phyloP scores from a whole-genome alignment of 2,888 invertebrate genomes.

The Saturnia pavonia region DNA sequence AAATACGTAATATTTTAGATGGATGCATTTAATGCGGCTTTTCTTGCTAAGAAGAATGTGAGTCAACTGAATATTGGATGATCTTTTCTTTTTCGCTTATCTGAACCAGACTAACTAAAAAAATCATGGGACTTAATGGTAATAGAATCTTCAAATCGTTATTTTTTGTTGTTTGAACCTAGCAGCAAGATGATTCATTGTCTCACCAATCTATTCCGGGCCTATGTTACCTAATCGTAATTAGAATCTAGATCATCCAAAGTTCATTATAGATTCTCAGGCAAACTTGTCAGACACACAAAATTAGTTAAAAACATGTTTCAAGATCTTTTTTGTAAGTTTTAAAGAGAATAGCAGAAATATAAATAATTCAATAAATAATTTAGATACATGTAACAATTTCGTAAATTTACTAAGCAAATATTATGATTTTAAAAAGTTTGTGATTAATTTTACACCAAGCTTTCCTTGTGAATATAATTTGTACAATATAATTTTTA shows the following conservation, averaged over 20 bases:
- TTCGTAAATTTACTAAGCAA: too few species aligned
- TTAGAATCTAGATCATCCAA: slow-evolving; percentile 22
- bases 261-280: slow-evolving; percentile 17
- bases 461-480: too few species aligned
- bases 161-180: too few species aligned
- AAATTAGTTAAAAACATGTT: background rate
- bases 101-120: background rate
- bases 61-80: background rate
- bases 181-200: slow-evolving; percentile 17
- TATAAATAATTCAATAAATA: background rate
- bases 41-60: too few species aligned
- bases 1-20: too few species aligned
- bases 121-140: too few species aligned
- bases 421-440: too few species aligned
- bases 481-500: too few species aligned
- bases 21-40: too few species aligned
- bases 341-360: background rate
- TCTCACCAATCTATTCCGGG: slow-evolving; percentile 22
- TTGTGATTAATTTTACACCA: too few species aligned
- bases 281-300: background rate
- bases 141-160: too few species aligned
- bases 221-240: slow-evolving; percentile 20
- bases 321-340: background rate
- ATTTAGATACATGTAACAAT: too few species aligned
- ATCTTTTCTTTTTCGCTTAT: background rate